Percentiles rank a stretch among this genome's conserved stretches.
Conservation (phyloP, 1,140 invertebrate genomes). For the Drosophila ananassae region DNA sequence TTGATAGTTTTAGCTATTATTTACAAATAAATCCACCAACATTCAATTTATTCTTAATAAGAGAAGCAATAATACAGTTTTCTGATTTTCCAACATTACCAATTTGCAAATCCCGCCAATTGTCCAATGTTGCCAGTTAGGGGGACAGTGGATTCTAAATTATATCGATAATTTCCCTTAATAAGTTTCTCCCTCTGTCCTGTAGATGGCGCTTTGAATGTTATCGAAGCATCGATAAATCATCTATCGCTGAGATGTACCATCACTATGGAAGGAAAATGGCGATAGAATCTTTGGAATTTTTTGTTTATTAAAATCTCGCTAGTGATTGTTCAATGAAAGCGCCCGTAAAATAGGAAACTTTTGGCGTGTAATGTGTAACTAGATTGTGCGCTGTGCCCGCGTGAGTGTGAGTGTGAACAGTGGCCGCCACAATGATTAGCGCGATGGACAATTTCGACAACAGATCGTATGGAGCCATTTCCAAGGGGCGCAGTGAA, state of each 20-base stretch:
- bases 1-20: no score
- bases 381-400: slow-evolving; percentile 44
- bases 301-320: slow-evolving; percentile 25
- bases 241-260: not conserved
- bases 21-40: no score
- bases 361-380: slow-evolving; percentile 45
- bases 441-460: slow-evolving; percentile 82
- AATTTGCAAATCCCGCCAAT: not conserved
- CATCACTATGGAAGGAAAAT: slow-evolving; percentile 1
- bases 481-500: slow-evolving; percentile 80
- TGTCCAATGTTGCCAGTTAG: not conserved
- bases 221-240: no score
- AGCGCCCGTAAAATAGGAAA: slow-evolving; percentile 34
- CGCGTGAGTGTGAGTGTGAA: slow-evolving; percentile 45
- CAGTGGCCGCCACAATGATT: slow-evolving; percentile 69
- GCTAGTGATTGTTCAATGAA: slow-evolving; percentile 67
- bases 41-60: no score
- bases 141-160: no score
- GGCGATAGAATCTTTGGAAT: slow-evolving; percentile 4
- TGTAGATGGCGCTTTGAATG: no score
- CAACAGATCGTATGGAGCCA: slow-evolving; percentile 81
- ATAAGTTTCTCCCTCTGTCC: no score
- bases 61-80: no score
- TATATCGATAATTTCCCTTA: not conserved
- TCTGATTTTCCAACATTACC: no score